Evolutionary conservation across 2,888 invertebrate genomes (phyloP).

Genomic region (Drosophila setosimentum): DNA sequence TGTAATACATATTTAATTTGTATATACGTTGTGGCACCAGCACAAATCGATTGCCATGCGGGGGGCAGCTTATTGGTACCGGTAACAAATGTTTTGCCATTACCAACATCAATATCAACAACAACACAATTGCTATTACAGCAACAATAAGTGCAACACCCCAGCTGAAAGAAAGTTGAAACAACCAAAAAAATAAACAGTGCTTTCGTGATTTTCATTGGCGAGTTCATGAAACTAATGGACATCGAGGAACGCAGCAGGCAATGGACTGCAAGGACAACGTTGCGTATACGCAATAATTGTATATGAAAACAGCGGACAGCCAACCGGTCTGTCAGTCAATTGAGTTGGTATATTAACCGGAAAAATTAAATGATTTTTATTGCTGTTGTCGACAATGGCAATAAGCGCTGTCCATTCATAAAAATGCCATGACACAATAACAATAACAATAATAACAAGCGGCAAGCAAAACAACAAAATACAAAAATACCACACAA

Average conservation of each 20-base stretch:
- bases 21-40: constrained; percentile 58
- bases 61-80: constrained; percentile 52
- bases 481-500: constrained; percentile 16
- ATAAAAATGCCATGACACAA: constrained; percentile 66
- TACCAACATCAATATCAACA: constrained; percentile 47
- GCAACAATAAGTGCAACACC: constrained; percentile 17
- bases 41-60: constrained; percentile 75
- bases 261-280: constrained; percentile 25
- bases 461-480: constrained; percentile 13
- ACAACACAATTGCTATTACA: constrained; percentile 12
- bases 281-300: constrained; percentile 50
- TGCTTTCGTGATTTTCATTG: constrained; percentile 45
- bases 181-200: constrained; percentile 56
- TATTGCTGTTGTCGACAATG: constrained; percentile 50
- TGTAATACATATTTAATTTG: constrained; percentile 80
- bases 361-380: constrained; percentile 64
- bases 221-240: constrained; percentile 60
- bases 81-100: constrained; percentile 71
- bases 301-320: constrained; percentile 8
- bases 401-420: constrained; percentile 54
- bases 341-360: constrained; percentile 62
- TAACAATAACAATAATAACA: constrained; percentile 29
- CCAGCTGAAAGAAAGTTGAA: constrained; percentile 50
- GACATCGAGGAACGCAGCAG: not conserved
- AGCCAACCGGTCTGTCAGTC: constrained; percentile 23